These are phyloP conservation scores for Dilophus febrilis DNA, from an alignment of 2,888 invertebrate species.

Conservation along the genomic window DNA sequence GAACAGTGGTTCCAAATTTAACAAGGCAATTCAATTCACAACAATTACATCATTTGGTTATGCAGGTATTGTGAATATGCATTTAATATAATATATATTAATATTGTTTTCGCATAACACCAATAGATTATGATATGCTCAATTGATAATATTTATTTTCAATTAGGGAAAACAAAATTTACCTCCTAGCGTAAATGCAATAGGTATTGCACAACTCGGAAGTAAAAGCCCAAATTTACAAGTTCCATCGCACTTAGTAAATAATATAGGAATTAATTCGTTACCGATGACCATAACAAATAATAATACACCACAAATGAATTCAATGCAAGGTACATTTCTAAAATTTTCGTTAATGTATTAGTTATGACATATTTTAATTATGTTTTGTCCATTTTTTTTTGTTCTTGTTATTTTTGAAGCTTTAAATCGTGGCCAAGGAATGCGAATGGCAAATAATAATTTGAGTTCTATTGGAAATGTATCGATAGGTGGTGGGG, in stretches of 20 bases:
- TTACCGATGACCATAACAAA: conserved; percentile 59
- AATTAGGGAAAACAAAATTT: background rate
- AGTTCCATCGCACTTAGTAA: conserved; percentile 59
- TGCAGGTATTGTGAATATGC: conserved; percentile 28
- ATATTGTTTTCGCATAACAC: no score
- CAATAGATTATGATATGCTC: no score
- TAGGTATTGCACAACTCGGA: conserved; percentile 58
- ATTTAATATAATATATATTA: no score
- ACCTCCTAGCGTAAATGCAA: conserved; percentile 33
- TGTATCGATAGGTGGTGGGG: conserved; percentile 50
- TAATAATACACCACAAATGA: conserved; percentile 58
- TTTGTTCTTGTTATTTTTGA: conserved; percentile 15
- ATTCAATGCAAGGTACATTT: conserved; percentile 47
- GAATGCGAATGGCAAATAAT: conserved; percentile 70
- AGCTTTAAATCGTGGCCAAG: conserved; percentile 51
- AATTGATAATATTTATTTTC: no score
- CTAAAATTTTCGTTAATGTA: no score
- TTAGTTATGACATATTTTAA: background rate
- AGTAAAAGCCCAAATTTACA: conserved; percentile 73
- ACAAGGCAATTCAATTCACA: conserved; percentile 22
- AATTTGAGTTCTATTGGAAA: conserved; percentile 47
- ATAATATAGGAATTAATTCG: conserved; percentile 44
- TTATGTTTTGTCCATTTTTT: conserved; percentile 2
- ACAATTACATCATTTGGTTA: conserved; percentile 50
- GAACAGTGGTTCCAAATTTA: conserved; percentile 20